Base-by-base conservation (phyloP, 2,888 invertebrate species). In the Drosophila tanythrix region DNA sequence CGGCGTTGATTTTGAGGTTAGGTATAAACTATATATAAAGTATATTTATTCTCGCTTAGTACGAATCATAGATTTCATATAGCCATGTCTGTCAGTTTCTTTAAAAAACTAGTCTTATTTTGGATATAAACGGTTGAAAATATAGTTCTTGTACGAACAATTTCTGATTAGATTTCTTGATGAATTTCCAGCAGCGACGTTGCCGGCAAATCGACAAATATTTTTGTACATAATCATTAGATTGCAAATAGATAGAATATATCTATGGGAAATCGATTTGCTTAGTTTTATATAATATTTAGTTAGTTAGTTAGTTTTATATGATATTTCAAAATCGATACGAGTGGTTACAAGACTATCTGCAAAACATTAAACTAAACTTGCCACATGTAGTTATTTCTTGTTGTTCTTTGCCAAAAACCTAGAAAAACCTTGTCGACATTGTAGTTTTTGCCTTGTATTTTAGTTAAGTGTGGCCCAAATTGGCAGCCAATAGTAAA, bases 1-100 rank as follows among this genome's bases (percentile, higher is more conserved):
- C 59, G 73, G 63, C 53, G n/a, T 27, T 48, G 11, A 33, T 25
- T 65, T 69, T 80, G 76, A 81, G 78, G 78, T 79, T 79, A 79
- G 15, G 73, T 52, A 0, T 8, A 31, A 25, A 33, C 35, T 3
- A 13, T 55, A 1, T 36, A 6, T 25, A 10, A 0, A 15, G 6
- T 8, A 46, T 46, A 21, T 2, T 15, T n/a, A 21, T 21, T 21
- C 2, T 33, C 25, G 15, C 27, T 18, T 27, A 18, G 18, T 0
- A 27, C 7, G 2, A 18, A 18, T 27, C 21, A 15, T 8, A n/a
- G 3, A 40, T 7, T 15, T 2, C 15, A 27, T 48, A 5, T 10
- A 10, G 18, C 10, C 1, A 4, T 48, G 5, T 48, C 48, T 10
- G 10, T 27, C 11, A n/a, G 11, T 10, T 21, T 43, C 40, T 5